Evolutionary conservation across 2,113 vertebrate species (phyloP).

Genomic region (Sitta europaea): DNA sequence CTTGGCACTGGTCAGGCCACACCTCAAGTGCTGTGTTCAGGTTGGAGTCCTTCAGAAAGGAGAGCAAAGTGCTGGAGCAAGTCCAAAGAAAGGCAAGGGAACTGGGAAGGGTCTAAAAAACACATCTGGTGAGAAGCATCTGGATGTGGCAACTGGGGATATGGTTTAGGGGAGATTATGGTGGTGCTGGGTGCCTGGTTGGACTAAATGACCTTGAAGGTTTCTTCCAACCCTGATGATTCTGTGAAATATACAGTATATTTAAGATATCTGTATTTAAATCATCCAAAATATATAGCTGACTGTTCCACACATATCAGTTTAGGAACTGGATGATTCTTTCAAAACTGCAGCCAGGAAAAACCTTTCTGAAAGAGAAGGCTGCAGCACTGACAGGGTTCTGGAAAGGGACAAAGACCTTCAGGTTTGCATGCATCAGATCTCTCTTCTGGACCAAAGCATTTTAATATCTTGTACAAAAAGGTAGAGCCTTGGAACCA

Average conservation of each 20-base stretch:
- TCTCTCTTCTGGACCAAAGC: neutral
- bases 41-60: neutral
- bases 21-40: neutral
- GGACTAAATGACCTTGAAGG: neutral
- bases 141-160: neutral
- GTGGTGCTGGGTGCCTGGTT: neutral
- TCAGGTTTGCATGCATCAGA: neutral
- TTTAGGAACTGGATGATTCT: neutral
- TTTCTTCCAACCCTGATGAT: neutral
- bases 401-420: neutral
- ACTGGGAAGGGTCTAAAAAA: neutral
- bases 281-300: neutral
- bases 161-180: neutral
- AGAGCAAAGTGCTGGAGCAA: neutral
- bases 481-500: neutral
- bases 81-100: neutral
- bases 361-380: neutral
- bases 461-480: neutral
- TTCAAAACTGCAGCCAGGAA: neutral
- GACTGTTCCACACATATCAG: neutral
- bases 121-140: neutral
- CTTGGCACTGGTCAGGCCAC: neutral
- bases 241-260: neutral
- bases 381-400: neutral
- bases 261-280: neutral